Evolutionary conservation across 2,888 invertebrate genomes (phyloP), one percentile per base, ranked within the genome.

Genomic region (Vanessa cardui): DNA sequence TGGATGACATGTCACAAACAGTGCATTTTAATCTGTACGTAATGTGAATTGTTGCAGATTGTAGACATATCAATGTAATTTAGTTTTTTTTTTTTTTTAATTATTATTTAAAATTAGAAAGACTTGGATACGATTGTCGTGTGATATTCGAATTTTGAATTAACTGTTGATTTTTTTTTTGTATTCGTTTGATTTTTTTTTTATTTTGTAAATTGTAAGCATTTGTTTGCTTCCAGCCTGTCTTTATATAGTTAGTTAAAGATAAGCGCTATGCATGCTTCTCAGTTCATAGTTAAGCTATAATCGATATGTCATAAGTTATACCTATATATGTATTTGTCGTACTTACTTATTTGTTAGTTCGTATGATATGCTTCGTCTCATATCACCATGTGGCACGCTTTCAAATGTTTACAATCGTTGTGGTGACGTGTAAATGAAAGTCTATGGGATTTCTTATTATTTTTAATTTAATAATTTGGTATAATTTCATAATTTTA

Each of bases 341-440:
- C 86, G 91, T 92, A 92, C 91, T 91, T 92, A 92, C 90, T 83
- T 90, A 88, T 87, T 86, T 79, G 82, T 88, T 89, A 91, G 88
- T 85, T 82, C 79, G 80, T 83, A 85, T 84, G 77, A 83, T 85
- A 67, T 80, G 83, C 84, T 89, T 88, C 79, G 83, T 83, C 81
- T 83, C 52, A 54, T 54, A 83, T 80, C 88, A 87, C 89, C 79
- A 83, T 81, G 83, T 83, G 92, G 92, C 92, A 92, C 92, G 92
- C 92, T 91, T 92, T 87, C 92, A 92, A 92, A 92, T 92, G 92
- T 92, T 92, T 92, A 92, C 92, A 92, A 92, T 92, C 80, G 80
- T 82, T 83, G 81, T 83, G 80, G 80, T 74, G 77, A 78, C 78
- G 78, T 83, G 80, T 83, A 77, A 80, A 82, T 89, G 90, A 87